phyloP scores from a whole-genome alignment of 2,797 vertebrate genomes.

The Bucorvus abyssinicus region DNA sequence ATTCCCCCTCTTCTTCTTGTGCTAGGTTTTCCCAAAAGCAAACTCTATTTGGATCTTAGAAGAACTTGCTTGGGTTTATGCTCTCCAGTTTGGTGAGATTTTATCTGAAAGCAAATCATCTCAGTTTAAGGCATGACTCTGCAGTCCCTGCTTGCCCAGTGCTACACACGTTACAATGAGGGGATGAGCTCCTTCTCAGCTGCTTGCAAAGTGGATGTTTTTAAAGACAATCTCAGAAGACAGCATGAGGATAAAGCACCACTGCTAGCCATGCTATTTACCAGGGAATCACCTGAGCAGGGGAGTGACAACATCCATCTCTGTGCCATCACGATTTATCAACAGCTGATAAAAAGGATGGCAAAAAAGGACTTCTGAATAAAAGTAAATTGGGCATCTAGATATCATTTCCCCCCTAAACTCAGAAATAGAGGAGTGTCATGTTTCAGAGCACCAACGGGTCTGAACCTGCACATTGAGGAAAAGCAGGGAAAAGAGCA shows the following conservation, averaged over 20 bases:
- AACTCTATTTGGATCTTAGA: neutral
- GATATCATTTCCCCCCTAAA: neutral
- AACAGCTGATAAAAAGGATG: neutral
- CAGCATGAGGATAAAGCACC: neutral
- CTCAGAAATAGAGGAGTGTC: neutral
- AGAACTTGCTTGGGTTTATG: neutral
- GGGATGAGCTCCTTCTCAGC: neutral
- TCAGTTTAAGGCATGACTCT: neutral
- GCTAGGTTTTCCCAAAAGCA: neutral
- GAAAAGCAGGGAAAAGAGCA: neutral
- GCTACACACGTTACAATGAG: accelerated
- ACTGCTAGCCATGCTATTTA: neutral
- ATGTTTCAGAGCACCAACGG: neutral
- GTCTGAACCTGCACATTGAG: neutral
- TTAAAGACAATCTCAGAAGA: neutral
- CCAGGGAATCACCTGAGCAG: neutral
- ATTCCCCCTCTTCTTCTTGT: neutral
- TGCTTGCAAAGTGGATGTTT: neutral
- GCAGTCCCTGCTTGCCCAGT: neutral
- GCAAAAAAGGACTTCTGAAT: neutral
- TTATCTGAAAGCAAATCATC: neutral
- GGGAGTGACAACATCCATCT: neutral
- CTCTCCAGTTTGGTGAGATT: neutral
- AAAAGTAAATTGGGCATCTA: neutral
- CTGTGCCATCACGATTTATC: neutral